A percentile compares a stretch with the other conserved stretches of the same genome.
phyloP scores from a whole-genome alignment of 1,140 invertebrate species.

The Caenorhabditis remanei region DNA sequence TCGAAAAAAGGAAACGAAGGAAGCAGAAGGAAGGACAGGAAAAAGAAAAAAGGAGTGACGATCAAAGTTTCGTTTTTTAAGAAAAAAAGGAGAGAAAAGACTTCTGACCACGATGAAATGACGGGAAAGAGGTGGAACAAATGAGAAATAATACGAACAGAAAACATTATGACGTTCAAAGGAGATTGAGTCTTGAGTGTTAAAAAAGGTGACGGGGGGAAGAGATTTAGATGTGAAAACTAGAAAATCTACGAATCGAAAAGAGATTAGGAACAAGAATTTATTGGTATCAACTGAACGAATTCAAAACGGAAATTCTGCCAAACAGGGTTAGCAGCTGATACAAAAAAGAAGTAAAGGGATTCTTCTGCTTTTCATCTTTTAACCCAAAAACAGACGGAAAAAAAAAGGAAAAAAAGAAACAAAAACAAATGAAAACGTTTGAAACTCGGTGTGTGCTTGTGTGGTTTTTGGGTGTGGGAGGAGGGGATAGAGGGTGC shows the following conservation, averaged over 20 bases:
- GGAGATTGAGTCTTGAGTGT: no score
- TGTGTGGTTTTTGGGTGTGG: background rate
- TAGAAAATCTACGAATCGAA: no score
- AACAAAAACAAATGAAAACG: constrained; percentile 50
- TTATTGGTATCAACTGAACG: no score
- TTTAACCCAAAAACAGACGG: background rate
- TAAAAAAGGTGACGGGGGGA: no score
- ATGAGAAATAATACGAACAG: background rate
- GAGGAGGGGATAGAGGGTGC: background rate
- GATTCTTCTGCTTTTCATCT: constrained; percentile 8
- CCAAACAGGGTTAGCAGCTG: no score
- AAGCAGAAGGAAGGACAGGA: background rate
- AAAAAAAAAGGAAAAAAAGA: background rate
- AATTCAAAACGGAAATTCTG: no score
- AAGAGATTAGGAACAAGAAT: no score
- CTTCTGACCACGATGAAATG: constrained; percentile 18
- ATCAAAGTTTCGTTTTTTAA: constrained; percentile 54
- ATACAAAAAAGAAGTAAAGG: no score
- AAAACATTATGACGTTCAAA: no score
- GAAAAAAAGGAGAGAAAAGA: background rate
- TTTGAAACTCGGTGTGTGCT: constrained; percentile 33
- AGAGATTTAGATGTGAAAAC: no score
- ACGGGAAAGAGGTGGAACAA: no score
- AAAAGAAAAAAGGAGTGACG: constrained; percentile 8
- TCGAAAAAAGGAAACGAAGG: background rate